Base-by-base conservation (phyloP, 2,113 vertebrate species). In the Redunca redunca region DNA sequence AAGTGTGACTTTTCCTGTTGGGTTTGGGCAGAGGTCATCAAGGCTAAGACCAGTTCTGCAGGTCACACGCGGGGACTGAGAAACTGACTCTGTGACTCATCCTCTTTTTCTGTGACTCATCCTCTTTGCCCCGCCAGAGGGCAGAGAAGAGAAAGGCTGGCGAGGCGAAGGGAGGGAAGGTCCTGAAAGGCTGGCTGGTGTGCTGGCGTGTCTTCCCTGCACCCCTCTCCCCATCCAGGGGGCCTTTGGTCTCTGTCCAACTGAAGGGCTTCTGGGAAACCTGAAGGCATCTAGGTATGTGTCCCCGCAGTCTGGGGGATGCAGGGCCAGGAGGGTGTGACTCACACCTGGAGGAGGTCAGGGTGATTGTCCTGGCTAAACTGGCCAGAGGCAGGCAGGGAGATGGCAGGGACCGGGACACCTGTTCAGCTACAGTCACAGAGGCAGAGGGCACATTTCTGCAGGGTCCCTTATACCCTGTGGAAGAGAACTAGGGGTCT, bases 351-450 rank as follows among this genome's bases (percentile, higher is more conserved):
- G 9, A 88, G 23, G 55, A 67, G 64, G 25, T 50, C 23, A 33
- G 33, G 50, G 25, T 46, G n/a, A 25, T 16, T 19, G 14, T 52
- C 4, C 1, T 85, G 74, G 46, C 30, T 26, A 25, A 50, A 15
- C 17, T 46, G 87, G 67, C 86, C 12, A 8, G 40, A n/a, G 19
- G 33, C 58, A 62, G 26, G 50, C 2, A 13, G 67, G 23, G 5
- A 3, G 8, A 55, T 25, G 50, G 26, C 8, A 19, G 1, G 36
- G 30, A 53, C 40, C 16, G 2, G 25, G 9, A 36, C 28, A 9
- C 14, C n/a, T 11, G 3, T 15, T 8, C 1, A 46, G n/a, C 0
- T 2, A 25, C 8, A 8, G 17, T 23, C 19, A 12, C 43, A 10
- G 36, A 85, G 21, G 21, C 12, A 14, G 80, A 50, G 28, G 19